A percentile compares a stretch with the other conserved stretches of the same genome.
Conservation (phyloP, 2,797 vertebrate species). For the Parauchenoglanis ngamensis region DNA sequence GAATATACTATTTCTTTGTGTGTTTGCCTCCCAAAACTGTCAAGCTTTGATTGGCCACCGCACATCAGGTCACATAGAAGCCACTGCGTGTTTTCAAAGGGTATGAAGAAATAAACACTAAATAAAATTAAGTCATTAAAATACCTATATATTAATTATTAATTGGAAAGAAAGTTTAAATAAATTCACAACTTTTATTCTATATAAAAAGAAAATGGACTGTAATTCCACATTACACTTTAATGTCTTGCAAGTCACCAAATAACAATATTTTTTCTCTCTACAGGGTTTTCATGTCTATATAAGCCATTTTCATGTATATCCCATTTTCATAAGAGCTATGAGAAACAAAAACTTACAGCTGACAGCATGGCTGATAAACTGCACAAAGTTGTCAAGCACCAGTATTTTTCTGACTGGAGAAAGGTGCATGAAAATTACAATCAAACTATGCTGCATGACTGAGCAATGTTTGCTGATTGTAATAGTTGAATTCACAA, state of each 20-base stretch:
- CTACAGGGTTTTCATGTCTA: constrained; percentile 61
- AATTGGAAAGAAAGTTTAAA: background rate
- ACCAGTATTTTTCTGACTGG: constrained; percentile 51
- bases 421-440: constrained; percentile 61
- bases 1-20: constrained; percentile 22
- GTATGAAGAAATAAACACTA: constrained; percentile 20
- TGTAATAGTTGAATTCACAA: constrained; percentile 66
- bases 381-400: constrained; percentile 62
- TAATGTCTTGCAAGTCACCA: background rate
- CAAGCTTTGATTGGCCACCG: background rate
- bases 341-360: constrained; percentile 65
- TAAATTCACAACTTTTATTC: background rate
- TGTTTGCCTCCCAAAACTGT: constrained; percentile 9
- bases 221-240: too few relatives aligned
- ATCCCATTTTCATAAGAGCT: constrained; percentile 67
- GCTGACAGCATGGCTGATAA: constrained; percentile 50
- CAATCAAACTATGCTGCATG: constrained; percentile 61
- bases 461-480: constrained; percentile 58
- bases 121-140: background rate
- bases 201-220: background rate
- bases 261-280: constrained; percentile 31
- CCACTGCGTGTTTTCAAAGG: constrained; percentile 8
- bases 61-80: background rate
- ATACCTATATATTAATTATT: background rate
- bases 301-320: constrained; percentile 62